Conservation (phyloP, 2,888 invertebrate genomes). For the Chydorus sphaericus region DNA sequence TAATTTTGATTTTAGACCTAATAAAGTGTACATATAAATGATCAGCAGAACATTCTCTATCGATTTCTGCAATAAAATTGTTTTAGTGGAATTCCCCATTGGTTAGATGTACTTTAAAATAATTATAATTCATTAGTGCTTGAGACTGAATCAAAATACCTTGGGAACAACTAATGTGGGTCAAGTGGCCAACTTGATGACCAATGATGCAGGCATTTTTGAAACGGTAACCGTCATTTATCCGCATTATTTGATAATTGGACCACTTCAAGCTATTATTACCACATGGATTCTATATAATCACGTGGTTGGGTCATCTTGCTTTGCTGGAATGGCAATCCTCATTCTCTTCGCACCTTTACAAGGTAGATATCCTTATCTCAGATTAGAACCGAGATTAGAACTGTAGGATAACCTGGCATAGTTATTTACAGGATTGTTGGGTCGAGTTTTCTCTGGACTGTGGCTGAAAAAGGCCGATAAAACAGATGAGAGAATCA, state of each 20-base stretch:
- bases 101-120: not conserved
- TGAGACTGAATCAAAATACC: constrained; percentile 50
- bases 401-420: no score
- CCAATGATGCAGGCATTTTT: constrained; percentile 87
- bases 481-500: constrained; percentile 35
- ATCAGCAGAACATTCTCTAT: no score
- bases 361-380: no score
- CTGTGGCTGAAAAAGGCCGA: constrained; percentile 33
- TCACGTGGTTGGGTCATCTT: constrained; percentile 51
- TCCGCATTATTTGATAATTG: constrained; percentile 32
- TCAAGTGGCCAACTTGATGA: constrained; percentile 81
- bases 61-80: no score
- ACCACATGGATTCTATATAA: constrained; percentile 65
- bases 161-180: constrained; percentile 76
- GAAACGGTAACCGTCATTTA: constrained; percentile 59
- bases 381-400: no score
- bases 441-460: constrained; percentile 28
- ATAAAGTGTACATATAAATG: no score
- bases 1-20: no score
- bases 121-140: not conserved
- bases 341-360: constrained; percentile 67
- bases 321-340: constrained; percentile 59
- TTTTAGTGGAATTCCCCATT: not conserved
- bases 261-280: constrained; percentile 64
- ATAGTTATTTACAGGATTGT: no score